A percentile compares a stretch with the other conserved stretches of the same genome.
phyloP scores from a whole-genome alignment of 1,140 invertebrate genomes.

The Cydia splendana region DNA sequence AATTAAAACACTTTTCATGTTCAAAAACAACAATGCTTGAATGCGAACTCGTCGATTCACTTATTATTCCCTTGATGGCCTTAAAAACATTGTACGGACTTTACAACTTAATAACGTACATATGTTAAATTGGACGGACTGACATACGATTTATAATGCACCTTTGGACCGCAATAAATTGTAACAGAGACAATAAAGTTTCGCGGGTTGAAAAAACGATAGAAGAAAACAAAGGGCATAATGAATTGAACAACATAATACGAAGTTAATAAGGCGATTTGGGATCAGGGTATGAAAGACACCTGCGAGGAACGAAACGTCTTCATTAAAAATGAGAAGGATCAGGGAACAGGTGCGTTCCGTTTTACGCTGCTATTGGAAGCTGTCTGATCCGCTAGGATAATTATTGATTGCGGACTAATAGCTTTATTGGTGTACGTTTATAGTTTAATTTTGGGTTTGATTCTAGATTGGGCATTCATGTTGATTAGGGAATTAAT shows the following conservation, averaged over 20 bases:
- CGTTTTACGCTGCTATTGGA: constrained; percentile 46
- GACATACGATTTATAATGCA: constrained; percentile 74
- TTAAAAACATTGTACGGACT: constrained; percentile 68
- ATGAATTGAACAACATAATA: constrained; percentile 76
- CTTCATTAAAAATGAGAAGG: constrained; percentile 73
- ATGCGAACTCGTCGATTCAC: constrained; percentile 42
- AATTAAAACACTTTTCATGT: constrained; percentile 54
- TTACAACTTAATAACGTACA: constrained; percentile 77
- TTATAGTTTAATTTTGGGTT: constrained; percentile 40
- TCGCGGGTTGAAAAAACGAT: constrained; percentile 53
- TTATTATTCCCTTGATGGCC: constrained; percentile 48
- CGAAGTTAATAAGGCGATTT: constrained; percentile 62
- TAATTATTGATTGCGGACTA: constrained; percentile 42
- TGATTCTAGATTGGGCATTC: constrained; percentile 18
- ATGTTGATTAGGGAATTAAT: not conserved
- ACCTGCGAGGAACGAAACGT: constrained; percentile 71
- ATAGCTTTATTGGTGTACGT: constrained; percentile 37
- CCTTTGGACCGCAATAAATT: constrained; percentile 70
- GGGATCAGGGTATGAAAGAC: constrained; percentile 53
- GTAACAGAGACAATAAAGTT: constrained; percentile 67
- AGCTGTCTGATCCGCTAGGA: constrained; percentile 37
- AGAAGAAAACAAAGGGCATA: constrained; percentile 77
- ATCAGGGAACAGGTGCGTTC: constrained; percentile 60
- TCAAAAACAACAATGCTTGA: constrained; percentile 41
- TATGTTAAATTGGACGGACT: constrained; percentile 66